These are phyloP conservation scores for Nasonia giraulti DNA, from an alignment of 1,140 invertebrate species.

Conservation along the genomic window DNA sequence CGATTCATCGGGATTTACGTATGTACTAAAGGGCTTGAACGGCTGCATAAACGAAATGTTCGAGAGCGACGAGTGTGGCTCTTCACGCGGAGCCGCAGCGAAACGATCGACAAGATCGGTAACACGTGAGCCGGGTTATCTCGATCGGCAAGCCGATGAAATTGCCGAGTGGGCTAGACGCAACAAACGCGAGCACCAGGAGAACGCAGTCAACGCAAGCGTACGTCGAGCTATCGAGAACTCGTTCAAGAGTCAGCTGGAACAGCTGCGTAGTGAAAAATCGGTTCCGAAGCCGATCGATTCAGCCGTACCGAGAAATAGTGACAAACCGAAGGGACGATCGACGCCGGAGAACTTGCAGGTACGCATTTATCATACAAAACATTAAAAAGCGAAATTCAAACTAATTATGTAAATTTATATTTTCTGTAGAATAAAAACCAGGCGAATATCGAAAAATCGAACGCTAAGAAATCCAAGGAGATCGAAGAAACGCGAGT, in stretches of 20 bases:
- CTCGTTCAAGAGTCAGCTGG: slow-evolving; percentile 71
- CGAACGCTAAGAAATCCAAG: neutral
- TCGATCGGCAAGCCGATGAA: slow-evolving; percentile 6
- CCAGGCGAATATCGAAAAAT: neutral
- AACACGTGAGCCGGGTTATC: slow-evolving; percentile 13
- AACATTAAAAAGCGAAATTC: too few relatives aligned
- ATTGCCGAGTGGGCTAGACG: neutral
- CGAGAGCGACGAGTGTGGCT: slow-evolving; percentile 63
- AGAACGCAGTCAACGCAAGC: slow-evolving; percentile 50
- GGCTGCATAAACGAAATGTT: slow-evolving; percentile 60
- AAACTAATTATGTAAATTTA: neutral
- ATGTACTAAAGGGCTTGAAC: neutral
- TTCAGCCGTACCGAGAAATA: neutral
- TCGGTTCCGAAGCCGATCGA: neutral
- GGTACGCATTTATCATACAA: too few relatives aligned
- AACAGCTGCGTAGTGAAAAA: slow-evolving; percentile 56
- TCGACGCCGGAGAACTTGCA: slow-evolving; percentile 46
- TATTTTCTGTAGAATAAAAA: neutral
- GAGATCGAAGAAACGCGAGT: slow-evolving; percentile 35
- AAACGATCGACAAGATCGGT: slow-evolving; percentile 67
- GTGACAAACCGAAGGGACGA: slow-evolving; percentile 16
- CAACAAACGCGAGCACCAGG: slow-evolving; percentile 29
- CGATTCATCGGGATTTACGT: too few relatives aligned
- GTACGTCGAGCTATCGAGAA: slow-evolving; percentile 70
- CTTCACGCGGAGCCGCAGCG: slow-evolving; percentile 51